Conservation (phyloP, 2,113 vertebrate species). For the Oophaga pumilio region DNA sequence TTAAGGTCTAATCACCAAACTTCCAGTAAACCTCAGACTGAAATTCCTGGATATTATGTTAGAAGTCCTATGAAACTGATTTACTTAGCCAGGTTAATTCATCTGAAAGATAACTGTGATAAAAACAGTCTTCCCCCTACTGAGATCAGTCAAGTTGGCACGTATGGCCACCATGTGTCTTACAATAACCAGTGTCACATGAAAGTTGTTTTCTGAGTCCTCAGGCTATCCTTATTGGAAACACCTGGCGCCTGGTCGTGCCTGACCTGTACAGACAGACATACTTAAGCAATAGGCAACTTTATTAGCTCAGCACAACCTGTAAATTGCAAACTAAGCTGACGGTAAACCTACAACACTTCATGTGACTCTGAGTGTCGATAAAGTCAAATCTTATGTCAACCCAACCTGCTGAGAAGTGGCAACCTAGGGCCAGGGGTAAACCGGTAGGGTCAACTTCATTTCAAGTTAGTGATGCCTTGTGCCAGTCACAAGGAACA, state of each 20-base stretch:
- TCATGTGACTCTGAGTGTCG: not conserved
- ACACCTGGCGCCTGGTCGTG: conserved; percentile 33
- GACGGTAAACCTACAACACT: not conserved
- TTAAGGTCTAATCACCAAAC: not conserved
- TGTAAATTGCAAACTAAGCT: conserved; percentile 5
- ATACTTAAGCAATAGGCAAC: not conserved
- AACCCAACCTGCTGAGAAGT: not conserved
- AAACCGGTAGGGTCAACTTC: not conserved
- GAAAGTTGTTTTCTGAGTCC: not conserved
- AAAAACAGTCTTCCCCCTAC: not conserved
- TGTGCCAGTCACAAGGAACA: not conserved
- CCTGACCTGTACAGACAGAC: conserved; percentile 25
- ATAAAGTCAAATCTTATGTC: not conserved
- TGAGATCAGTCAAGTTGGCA: conserved; percentile 1
- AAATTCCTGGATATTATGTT: not conserved
- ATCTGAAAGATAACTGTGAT: not conserved
- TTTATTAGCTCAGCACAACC: conserved; percentile 10
- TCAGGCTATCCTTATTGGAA: not conserved
- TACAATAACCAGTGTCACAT: conserved; percentile 1
- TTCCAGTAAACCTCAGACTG: not conserved
- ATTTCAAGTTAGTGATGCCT: not conserved
- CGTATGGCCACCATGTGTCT: conserved; percentile 23
- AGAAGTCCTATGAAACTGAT: conserved; percentile 1
- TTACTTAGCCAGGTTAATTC: conserved; percentile 13
- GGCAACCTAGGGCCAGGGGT: not conserved